Conservation (phyloP, 2,888 invertebrate genomes). For the Drosophila kuntzei region DNA sequence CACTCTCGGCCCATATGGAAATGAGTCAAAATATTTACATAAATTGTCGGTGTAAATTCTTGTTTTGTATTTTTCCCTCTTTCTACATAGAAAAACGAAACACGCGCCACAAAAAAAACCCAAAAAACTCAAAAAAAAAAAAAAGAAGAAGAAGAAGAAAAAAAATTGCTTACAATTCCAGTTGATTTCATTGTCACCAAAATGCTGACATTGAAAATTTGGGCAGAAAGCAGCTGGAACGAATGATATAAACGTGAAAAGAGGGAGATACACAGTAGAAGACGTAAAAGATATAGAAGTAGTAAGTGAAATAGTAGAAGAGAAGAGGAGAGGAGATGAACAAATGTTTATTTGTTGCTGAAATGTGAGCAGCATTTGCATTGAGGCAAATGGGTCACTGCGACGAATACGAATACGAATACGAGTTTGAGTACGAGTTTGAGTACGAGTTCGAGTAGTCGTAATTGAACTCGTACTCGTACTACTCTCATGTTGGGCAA, state of each 20-base stretch:
- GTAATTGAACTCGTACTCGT: too few species aligned
- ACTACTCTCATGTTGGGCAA: conserved; percentile 65
- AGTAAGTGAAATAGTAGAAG: conserved; percentile 10
- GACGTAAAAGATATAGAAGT: neutral
- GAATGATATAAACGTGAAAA: conserved; percentile 13
- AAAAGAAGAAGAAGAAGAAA: conserved; percentile 19
- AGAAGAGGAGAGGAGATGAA: conserved; percentile 17
- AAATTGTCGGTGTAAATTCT: conserved; percentile 63
- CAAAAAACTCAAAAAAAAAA: conserved; percentile 12
- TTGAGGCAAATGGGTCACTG: conserved; percentile 75
- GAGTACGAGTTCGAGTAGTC: neutral
- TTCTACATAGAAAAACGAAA: conserved; percentile 45
- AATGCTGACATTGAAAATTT: conserved; percentile 71
- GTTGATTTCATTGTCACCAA: conserved; percentile 69
- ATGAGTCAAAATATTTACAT: conserved; percentile 56
- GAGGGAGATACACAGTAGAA: neutral
- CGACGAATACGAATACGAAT: conserved; percentile 1
- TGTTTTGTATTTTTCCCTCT: conserved; percentile 17
- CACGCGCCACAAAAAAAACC: conserved; percentile 50
- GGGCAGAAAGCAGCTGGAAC: conserved; percentile 43
- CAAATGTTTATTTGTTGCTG: conserved; percentile 34
- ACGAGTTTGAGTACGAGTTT: neutral
- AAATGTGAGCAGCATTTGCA: conserved; percentile 70
- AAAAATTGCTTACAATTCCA: conserved; percentile 46
- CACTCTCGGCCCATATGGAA: conserved; percentile 46